Base-by-base conservation (phyloP, 2,113 vertebrate species). In the Manacus vitellinus region DNA sequence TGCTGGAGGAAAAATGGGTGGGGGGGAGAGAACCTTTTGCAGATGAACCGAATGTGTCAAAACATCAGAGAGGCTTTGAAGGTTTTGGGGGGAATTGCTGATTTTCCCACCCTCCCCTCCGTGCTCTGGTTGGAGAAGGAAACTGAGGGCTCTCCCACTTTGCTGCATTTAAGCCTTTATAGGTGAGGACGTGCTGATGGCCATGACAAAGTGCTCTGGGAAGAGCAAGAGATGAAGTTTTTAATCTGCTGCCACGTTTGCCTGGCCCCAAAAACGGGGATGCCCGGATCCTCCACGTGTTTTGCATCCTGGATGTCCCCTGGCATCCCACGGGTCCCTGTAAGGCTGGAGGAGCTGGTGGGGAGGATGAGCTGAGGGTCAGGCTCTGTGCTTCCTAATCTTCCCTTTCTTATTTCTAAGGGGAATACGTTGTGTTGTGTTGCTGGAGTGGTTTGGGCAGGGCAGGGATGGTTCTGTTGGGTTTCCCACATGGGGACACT, bases 11-110 rank as follows among this genome's bases (percentile, higher is more conserved):
- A 46, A 93, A 63, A 49, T 1, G 12, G 19, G 9, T 27, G 3
- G 41, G 12, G 5, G 6, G 2, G 2, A 3, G 4, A 16, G 12
- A 39, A 46, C 5, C 39, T 67, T 84, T 31, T 46, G 63, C 0
- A 1, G 75, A 4, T 94, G 92, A 96, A 90, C 78, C 43, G 81
- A 88, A 84, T 94, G 94, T 95, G 97, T 96, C 95, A 93, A 41
- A 83, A 54, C 35, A 23, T 93, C 77, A 74, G 81, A 81, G 28
- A 71, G 79, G 27, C 74, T 92, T 83, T 71, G 81, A 94, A 76
- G 66, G 67, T 74, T 85, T 68, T 0, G 5, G 71, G 54, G 54
- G 58, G 55, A 85, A 86, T 63, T 1, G 30, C 35, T 63, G 88
- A 9, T 92, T 89, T 81, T 70, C 31, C 33, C 4, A 1, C 61